Conservation (phyloP, 2,888 invertebrate genomes). For the Drosophila yooni region DNA sequence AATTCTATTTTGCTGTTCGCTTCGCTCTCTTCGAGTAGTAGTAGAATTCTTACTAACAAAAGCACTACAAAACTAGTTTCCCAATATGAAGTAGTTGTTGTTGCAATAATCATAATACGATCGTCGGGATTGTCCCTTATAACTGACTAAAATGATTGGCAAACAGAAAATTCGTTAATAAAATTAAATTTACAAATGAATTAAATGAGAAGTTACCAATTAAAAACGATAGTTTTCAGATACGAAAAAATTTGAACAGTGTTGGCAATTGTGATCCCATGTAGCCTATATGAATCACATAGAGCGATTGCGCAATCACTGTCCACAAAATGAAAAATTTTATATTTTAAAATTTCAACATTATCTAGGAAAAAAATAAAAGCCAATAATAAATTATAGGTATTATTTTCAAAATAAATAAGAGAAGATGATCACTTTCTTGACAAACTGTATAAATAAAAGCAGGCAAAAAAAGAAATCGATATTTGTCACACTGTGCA, state of each 20-base stretch:
- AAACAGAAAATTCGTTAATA: not conserved
- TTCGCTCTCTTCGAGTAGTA: conserved; percentile 31
- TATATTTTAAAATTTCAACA: not conserved
- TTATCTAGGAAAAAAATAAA: not conserved
- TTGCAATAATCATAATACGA: conserved; percentile 44
- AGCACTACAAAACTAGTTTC: conserved; percentile 68
- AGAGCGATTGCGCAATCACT: too few species aligned
- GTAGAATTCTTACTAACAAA: conserved; percentile 69
- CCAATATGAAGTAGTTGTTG: conserved; percentile 40
- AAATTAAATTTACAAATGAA: not conserved
- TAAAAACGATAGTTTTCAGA: not conserved
- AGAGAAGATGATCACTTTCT: not conserved
- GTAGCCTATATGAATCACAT: too few species aligned
- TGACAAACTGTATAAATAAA: not conserved
- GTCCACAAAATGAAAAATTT: not conserved
- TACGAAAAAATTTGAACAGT: not conserved
- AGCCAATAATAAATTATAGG: not conserved
- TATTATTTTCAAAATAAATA: not conserved
- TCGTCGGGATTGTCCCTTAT: conserved; percentile 41
- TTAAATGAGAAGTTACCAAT: not conserved
- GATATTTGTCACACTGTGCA: conserved; percentile 55
- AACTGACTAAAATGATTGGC: conserved; percentile 6
- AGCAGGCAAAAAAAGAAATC: conserved; percentile 23
- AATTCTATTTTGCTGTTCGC: not conserved
- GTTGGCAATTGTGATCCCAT: not conserved